Evolutionary conservation across 1,140 invertebrate species (phyloP), one percentile per base, ranked within the genome.

Genomic region (Thaumatotibia leucotreta): DNA sequence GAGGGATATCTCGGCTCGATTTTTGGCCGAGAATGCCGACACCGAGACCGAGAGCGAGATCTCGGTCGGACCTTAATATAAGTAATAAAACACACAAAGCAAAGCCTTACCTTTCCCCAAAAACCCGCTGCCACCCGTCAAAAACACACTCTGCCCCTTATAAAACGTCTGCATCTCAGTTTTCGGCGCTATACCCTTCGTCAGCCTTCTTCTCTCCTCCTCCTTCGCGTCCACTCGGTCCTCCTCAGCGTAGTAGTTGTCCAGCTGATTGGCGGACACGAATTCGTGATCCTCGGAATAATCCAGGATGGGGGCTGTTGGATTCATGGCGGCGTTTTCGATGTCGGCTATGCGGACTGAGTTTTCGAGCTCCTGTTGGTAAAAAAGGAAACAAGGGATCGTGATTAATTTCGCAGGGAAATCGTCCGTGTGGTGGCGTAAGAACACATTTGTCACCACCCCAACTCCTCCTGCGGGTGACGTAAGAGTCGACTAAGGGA

Each of bases 81-180:
- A 10, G 61, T 63, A 68, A 68, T 72, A 68, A 66, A 65, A 31
- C 72, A 80, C 76, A 78, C 75, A 58, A 71, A 73, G 22, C 76
- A 84, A 39, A 39, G 33, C 33, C 86, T 88, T 76, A 92, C 91
- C 94, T 92, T 96, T 96, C 10, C 96, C 96, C 83, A 97, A 92
- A 87, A 97, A 97, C 66, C 96, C 96, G n/a, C 95, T 96, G 14
- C 92, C 94, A 58, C 94, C 94, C 14, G 94, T 95, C 72, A 95
- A 86, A 78, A 97, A 95, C 65, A 95, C 91, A 80, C 88, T 89
- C 80, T 93, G 92, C 64, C 92, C 91, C 66, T 92, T 92, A 79
- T 93, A 95, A 82, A 94, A 95, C 65, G 87, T 79, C 68, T 92
- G 91, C 63, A 95, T 93, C 27, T 83, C 85, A 0, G 88, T 86